These are phyloP conservation scores for Mythimna ferrago DNA, from an alignment of 2,888 invertebrate species.

Conservation along the genomic window DNA sequence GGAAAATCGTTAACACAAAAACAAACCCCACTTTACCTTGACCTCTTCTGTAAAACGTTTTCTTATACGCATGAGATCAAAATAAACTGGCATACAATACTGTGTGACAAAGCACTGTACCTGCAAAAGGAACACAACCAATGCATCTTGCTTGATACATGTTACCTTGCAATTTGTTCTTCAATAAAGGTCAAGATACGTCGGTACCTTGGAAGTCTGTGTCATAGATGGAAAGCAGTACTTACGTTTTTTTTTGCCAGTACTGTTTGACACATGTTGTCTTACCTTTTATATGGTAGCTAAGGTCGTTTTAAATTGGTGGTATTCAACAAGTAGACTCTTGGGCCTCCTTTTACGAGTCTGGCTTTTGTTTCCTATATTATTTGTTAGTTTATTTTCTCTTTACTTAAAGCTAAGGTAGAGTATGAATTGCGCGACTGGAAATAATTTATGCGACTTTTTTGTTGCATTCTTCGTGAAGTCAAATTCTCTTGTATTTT, in stretches of 20 bases:
- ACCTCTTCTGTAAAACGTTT: slow-evolving; percentile 19
- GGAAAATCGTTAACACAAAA: slow-evolving; percentile 24
- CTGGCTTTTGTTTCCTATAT: slow-evolving; percentile 70
- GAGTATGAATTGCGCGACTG: neutral
- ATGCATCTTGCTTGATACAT: slow-evolving; percentile 54
- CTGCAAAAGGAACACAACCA: slow-evolving; percentile 27
- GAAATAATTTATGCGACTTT: slow-evolving; percentile 3
- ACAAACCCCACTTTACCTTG: slow-evolving; percentile 32
- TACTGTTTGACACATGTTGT: slow-evolving; percentile 44
- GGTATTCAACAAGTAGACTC: slow-evolving; percentile 56
- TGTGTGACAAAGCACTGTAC: slow-evolving; percentile 35
- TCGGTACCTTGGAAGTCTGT: slow-evolving; percentile 37
- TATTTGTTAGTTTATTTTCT: slow-evolving; percentile 63
- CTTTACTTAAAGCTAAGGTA: slow-evolving; percentile 36
- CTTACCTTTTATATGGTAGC: slow-evolving; percentile 34
- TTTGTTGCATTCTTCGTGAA: neutral
- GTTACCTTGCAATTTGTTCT: slow-evolving; percentile 35
- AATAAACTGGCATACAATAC: slow-evolving; percentile 41
- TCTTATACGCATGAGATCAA: slow-evolving; percentile 48
- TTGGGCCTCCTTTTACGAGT: slow-evolving; percentile 49
- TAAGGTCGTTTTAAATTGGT: slow-evolving; percentile 58
- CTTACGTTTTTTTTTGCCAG: slow-evolving; percentile 43
- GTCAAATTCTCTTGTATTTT: no score
- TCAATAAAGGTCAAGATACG: slow-evolving; percentile 43
- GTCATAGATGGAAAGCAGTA: slow-evolving; percentile 65